A percentile compares a stretch with the other conserved stretches of the same genome.
Conservation (phyloP, 2,888 invertebrate species). For the Corythucha ciliata region DNA sequence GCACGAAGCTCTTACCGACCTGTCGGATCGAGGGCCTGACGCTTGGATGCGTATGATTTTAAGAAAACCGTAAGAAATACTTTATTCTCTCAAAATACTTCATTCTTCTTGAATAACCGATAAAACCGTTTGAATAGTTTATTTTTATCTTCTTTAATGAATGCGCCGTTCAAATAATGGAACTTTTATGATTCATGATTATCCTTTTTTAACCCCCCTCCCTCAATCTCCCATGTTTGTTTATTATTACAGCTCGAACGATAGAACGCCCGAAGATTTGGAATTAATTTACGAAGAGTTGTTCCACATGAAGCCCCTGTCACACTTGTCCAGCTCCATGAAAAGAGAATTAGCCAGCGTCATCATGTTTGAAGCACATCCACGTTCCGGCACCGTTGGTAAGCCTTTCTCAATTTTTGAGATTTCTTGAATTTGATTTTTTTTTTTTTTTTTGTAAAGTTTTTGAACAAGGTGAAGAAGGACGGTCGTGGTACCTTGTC, state of each 20-base stretch:
- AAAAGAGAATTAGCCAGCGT: slow-evolving; percentile 70
- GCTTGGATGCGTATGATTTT: slow-evolving; percentile 70
- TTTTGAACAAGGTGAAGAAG: slow-evolving; percentile 77
- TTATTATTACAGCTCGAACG: slow-evolving; percentile 51
- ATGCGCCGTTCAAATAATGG: too few species aligned
- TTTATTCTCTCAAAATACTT: slow-evolving; percentile 11
- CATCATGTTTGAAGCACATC: slow-evolving; percentile 70
- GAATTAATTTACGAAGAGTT: slow-evolving; percentile 76
- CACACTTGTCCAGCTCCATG: slow-evolving; percentile 70
- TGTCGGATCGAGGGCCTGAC: slow-evolving; percentile 66
- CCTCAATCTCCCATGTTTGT: too few species aligned
- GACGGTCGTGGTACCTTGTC: slow-evolving; percentile 75
- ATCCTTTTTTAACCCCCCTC: too few species aligned
- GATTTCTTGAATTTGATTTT: too few species aligned
- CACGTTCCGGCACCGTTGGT: slow-evolving; percentile 65
- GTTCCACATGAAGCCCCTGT: slow-evolving; percentile 67
- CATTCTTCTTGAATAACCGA: neutral
- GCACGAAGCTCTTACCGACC: slow-evolving; percentile 53
- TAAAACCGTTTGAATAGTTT: too few species aligned
- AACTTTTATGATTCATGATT: too few species aligned
- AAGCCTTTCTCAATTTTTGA: too few species aligned
- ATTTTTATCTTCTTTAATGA: too few species aligned
- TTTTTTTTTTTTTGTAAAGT: slow-evolving; percentile 44
- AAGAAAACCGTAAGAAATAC: slow-evolving; percentile 59
- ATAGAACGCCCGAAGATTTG: slow-evolving; percentile 66